These are phyloP conservation scores for Mycalesis mineus DNA, from an alignment of 2,888 invertebrate genomes.

Conservation along the genomic window DNA sequence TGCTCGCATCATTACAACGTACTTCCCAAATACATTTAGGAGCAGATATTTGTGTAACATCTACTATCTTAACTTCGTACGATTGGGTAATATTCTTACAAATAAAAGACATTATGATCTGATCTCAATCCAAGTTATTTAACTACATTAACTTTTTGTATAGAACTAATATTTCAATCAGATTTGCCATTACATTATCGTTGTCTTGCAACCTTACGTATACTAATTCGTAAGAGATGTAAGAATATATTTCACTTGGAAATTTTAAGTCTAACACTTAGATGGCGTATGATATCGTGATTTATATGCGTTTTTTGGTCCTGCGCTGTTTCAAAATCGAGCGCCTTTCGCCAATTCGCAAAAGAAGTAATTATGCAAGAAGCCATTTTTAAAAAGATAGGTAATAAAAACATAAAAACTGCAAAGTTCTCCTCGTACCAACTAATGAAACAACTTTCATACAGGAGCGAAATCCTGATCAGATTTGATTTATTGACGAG, in stretches of 20 bases:
- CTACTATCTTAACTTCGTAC: not conserved
- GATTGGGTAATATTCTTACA: not conserved
- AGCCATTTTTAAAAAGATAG: not conserved
- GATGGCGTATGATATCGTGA: not conserved
- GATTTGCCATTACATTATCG: not conserved
- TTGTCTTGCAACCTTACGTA: too few species aligned
- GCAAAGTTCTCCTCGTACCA: not conserved
- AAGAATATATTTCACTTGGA: too few species aligned
- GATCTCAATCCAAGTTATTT: not conserved
- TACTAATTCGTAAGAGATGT: too few species aligned
- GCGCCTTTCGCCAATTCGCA: constrained; percentile 7
- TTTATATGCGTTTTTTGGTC: constrained; percentile 9
- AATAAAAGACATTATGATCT: not conserved
- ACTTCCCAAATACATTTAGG: not conserved
- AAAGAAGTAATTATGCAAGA: not conserved
- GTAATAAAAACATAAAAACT: not conserved
- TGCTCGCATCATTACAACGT: not conserved
- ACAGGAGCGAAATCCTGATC: not conserved
- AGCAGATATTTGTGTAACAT: not conserved
- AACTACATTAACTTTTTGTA: not conserved
- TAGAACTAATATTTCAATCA: not conserved
- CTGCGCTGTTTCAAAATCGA: not conserved
- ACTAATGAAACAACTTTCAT: not conserved
- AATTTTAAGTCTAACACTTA: too few species aligned
- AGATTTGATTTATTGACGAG: not conserved